Evolutionary conservation across 2,113 vertebrate genomes (phyloP).

Genomic region (Saccopteryx bilineata): DNA sequence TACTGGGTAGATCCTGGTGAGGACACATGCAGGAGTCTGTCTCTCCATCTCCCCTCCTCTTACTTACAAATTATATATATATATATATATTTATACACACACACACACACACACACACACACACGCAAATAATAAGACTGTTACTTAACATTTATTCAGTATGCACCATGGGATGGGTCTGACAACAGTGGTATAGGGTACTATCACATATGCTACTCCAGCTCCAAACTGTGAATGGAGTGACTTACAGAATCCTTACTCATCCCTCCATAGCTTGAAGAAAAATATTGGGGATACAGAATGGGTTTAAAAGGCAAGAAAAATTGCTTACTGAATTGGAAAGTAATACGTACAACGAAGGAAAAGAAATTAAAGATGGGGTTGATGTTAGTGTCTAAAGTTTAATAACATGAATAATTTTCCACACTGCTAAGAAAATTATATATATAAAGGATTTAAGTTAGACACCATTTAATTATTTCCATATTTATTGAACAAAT

Average conservation of each 20-base stretch:
- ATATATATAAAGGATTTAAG: background rate
- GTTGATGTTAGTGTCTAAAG: background rate
- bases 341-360: background rate
- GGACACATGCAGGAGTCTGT: too few species aligned
- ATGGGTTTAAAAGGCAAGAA: background rate
- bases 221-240: background rate
- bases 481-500: background rate
- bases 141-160: background rate
- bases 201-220: background rate
- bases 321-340: background rate
- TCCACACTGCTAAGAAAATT: background rate
- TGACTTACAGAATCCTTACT: background rate
- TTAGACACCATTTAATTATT: background rate
- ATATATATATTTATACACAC: too few species aligned
- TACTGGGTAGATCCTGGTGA: too few species aligned
- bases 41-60: too few species aligned
- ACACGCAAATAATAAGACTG: background rate
- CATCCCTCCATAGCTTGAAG: background rate
- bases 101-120: too few species aligned
- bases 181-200: background rate
- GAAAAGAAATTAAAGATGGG: background rate
- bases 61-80: too few species aligned
- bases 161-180: too few species aligned
- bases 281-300: background rate
- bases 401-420: background rate